Evolutionary conservation across 2,113 vertebrate species (phyloP).

Genomic region (Copsychus sechellarum): DNA sequence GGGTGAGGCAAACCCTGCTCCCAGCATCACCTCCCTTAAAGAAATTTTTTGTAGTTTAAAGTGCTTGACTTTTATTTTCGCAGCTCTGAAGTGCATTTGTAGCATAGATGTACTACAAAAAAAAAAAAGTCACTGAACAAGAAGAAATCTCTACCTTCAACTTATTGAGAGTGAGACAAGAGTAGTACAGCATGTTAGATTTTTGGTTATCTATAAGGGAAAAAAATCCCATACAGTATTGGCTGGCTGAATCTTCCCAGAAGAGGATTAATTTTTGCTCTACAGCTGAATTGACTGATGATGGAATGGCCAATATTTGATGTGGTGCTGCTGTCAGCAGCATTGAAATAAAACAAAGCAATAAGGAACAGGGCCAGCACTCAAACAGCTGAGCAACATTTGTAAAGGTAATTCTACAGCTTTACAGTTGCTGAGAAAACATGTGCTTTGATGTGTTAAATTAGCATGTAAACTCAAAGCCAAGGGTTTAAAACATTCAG

Average conservation of each 20-base stretch:
- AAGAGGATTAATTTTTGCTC: neutral
- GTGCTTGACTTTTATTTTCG: rapidly evolving
- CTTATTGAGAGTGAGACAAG: neutral
- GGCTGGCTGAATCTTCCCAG: neutral
- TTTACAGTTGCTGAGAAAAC: neutral
- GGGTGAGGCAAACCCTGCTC: neutral
- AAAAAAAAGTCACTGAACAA: neutral
- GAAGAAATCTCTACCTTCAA: neutral
- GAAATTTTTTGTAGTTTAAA: neutral
- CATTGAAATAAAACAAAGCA: neutral
- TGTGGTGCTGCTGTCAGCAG: neutral
- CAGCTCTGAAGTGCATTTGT: neutral
- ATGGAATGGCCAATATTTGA: neutral
- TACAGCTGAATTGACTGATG: neutral
- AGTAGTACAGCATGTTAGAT: neutral
- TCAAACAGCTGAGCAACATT: neutral
- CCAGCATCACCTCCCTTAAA: neutral
- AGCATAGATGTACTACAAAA: neutral
- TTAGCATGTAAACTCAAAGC: neutral
- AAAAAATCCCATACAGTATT: neutral
- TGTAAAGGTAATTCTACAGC: neutral
- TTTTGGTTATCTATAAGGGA: neutral
- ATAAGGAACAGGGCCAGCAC: neutral
- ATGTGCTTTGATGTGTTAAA: neutral
- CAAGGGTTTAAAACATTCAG: neutral